Percentiles rank a stretch among this genome's conserved stretches.
phyloP scores from a whole-genome alignment of 1,140 invertebrate genomes.

The Trichonephila inaurata region DNA sequence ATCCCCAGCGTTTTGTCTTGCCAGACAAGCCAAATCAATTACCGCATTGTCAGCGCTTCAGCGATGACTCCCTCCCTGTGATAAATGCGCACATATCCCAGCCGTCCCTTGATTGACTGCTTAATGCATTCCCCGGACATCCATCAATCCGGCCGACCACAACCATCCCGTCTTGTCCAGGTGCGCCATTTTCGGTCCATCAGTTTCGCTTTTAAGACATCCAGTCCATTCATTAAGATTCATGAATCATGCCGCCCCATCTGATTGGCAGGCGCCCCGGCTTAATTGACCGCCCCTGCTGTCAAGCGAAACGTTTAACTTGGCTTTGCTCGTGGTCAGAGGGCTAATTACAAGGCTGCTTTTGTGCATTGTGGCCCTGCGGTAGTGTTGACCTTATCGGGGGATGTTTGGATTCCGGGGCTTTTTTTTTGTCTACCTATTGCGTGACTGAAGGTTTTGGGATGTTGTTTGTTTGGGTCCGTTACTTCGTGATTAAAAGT shows the following conservation, averaged over 20 bases:
- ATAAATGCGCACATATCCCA: background rate
- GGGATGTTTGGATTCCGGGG: background rate
- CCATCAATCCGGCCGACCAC: background rate
- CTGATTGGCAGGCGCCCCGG: slow-evolving; percentile 49
- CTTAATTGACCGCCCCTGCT: slow-evolving; percentile 49
- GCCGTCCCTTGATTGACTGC: background rate
- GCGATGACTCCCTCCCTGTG: background rate
- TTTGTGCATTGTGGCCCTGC: background rate
- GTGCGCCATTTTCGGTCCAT: slow-evolving; percentile 41
- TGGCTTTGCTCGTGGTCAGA: slow-evolving; percentile 6
- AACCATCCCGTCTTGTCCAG: background rate
- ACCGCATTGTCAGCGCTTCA: background rate
- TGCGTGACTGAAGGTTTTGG: background rate
- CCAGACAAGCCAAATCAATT: slow-evolving; percentile 17
- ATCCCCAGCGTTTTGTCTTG: background rate
- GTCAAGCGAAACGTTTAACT: slow-evolving; percentile 51
- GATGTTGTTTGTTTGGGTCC: background rate
- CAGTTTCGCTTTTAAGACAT: slow-evolving; percentile 41
- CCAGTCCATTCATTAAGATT: slow-evolving; percentile 56
- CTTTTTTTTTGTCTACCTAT: background rate
- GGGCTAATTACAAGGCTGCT: slow-evolving; percentile 5
- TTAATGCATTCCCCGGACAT: background rate
- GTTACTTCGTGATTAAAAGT: background rate
- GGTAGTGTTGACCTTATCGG: background rate
- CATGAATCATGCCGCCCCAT: slow-evolving; percentile 48